phyloP scores from a whole-genome alignment of 2,113 vertebrate genomes.

The Fulmarus glacialis region DNA sequence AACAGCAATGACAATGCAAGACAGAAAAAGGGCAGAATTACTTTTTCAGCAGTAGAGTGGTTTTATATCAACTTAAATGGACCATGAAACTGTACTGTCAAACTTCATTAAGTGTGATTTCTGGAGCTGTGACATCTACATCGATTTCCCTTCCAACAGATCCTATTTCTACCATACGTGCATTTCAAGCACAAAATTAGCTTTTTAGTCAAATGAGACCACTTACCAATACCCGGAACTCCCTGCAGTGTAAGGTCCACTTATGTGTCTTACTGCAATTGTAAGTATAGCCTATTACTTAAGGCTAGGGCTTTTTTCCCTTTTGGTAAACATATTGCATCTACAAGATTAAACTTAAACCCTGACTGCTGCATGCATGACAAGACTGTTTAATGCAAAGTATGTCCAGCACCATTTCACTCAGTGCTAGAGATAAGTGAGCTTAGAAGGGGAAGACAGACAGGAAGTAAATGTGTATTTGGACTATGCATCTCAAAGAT shows the following conservation, averaged over 20 bases:
- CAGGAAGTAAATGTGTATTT: not conserved
- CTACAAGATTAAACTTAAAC: not conserved
- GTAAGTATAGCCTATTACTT: not conserved
- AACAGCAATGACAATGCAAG: rapidly evolving
- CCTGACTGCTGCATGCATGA: not conserved
- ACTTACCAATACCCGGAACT: not conserved
- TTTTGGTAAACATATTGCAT: not conserved
- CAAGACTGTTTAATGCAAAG: not conserved
- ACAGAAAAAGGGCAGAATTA: not conserved
- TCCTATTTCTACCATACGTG: not conserved
- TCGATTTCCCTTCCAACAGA: not conserved
- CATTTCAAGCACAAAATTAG: not conserved
- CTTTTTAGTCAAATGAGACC: not conserved
- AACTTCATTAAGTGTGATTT: not conserved
- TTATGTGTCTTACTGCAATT: not conserved
- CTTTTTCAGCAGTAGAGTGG: not conserved
- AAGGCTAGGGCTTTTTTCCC: not conserved
- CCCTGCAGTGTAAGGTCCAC: not conserved
- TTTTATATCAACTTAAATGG: not conserved
- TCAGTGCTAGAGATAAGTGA: not conserved
- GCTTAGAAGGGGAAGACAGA: not conserved
- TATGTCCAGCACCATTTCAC: not conserved
- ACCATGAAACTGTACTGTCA: not conserved
- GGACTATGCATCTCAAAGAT: not conserved
- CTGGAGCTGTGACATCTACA: not conserved